Percentiles rank a stretch among this genome's conserved stretches.
Conservation (phyloP, 1,140 invertebrate species). For the Diuraphis noxia region DNA sequence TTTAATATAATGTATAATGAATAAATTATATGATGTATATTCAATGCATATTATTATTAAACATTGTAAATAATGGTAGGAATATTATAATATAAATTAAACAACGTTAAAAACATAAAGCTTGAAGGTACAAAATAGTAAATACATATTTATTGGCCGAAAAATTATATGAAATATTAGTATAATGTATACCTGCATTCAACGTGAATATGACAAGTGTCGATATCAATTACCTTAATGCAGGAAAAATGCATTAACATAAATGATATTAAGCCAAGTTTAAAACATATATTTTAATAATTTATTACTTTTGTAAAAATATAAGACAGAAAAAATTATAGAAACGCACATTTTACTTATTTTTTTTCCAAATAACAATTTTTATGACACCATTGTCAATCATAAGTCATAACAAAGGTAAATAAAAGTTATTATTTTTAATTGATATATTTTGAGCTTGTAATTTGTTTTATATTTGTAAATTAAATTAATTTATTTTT, state of each 20-base stretch:
- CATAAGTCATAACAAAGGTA: background rate
- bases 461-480: background rate
- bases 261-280: background rate
- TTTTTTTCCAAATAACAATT: background rate
- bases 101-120: no score
- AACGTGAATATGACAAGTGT: background rate
- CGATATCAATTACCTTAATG: background rate
- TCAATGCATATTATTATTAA: no score
- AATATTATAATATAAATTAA: background rate
- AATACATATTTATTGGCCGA: background rate
- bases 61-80: no score
- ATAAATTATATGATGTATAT: no score
- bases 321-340: background rate
- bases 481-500: background rate
- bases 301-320: background rate
- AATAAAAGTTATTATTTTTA: conserved; percentile 11
- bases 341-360: background rate
- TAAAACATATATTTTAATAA: background rate
- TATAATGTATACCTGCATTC: background rate
- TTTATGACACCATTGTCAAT: background rate
- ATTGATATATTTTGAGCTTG: background rate
- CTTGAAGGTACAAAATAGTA: background rate
- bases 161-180: background rate
- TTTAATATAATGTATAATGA: no score
- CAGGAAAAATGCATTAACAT: background rate